Base-by-base conservation (phyloP, 2,113 vertebrate genomes). In the Cephalopholis sonnerati region DNA sequence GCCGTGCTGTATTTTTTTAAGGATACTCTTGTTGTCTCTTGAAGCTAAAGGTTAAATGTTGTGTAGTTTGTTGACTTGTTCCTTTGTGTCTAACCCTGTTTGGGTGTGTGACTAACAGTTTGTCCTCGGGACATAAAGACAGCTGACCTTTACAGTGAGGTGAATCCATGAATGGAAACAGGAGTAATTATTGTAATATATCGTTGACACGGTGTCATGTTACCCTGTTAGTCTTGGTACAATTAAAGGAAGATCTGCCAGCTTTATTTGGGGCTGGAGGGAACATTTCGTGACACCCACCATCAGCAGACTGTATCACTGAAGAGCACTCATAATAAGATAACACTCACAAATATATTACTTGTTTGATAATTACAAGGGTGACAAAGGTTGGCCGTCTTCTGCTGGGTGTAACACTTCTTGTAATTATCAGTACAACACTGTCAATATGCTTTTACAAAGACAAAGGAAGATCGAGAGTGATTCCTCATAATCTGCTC, bases 381-480 rank as follows among this genome's bases (percentile, higher is more conserved):
- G 67, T 25, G 61, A 51, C 64, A 86, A 84, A 86, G 74, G 77
- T 78, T 65, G 46, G 13, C 7, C 29, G 13, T 53, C 62, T 76
- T 24, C 48, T 67, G 62, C 36, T 39, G 54, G 4, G 4, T 71
- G 64, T 13, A 71, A 64, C 5, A 1, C 17, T 36, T 72, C n/a
- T 16, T 79, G 4, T 68, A 7, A 50, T 67, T 50, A 16, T 72
- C 24, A 75, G 59, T 25, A 46, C 51, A 44, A 46, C 44, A 24
- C 46, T 51, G 10, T 67, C 25, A 48, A 9, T 29, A 25, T n/a
- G 62, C 4, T 44, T 62, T 61, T 41, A 36, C 10, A 11, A 61
- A 22, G 65, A 10, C 7, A 50, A 53, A 72, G 7, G 20, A 7
- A 7, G n/a, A n/a, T 76, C 41, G 55, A 7, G 7, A 58, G 13